phyloP scores from a whole-genome alignment of 2,113 vertebrate species.

The Geothlypis trichas region DNA sequence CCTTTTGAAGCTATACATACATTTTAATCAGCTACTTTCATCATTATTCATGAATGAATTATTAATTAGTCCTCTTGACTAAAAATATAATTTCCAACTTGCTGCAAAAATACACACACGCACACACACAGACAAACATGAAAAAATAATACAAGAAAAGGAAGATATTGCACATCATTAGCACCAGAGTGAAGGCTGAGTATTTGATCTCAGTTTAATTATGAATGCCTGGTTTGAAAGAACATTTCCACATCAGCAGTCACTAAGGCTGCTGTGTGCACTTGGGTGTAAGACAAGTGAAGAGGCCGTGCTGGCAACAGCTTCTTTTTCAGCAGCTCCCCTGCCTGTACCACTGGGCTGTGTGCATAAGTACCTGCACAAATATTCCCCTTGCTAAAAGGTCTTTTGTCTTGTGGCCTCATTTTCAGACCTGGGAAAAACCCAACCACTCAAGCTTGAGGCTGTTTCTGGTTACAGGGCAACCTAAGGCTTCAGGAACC shows the following conservation, averaged over 20 bases:
- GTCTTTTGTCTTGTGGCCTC: neutral
- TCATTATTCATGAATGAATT: constrained; percentile 89
- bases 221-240: constrained; percentile 67
- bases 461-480: neutral
- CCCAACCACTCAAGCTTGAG: neutral
- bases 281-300: neutral
- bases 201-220: constrained; percentile 76
- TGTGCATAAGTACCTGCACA: neutral
- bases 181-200: constrained; percentile 40
- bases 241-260: constrained; percentile 70
- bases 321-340: constrained; percentile 18
- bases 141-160: constrained; percentile 60
- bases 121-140: constrained; percentile 20
- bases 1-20: constrained; percentile 85
- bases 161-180: constrained; percentile 69
- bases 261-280: neutral
- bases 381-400: neutral
- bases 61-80: constrained; percentile 81
- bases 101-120: constrained; percentile 66
- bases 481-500: neutral
- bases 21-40: constrained; percentile 90
- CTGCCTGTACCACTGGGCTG: neutral
- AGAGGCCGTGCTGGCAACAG: neutral
- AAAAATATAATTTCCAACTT: constrained; percentile 75
- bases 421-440: neutral